phyloP scores from a whole-genome alignment of 2,113 vertebrate genomes.

The Morone saxatilis region DNA sequence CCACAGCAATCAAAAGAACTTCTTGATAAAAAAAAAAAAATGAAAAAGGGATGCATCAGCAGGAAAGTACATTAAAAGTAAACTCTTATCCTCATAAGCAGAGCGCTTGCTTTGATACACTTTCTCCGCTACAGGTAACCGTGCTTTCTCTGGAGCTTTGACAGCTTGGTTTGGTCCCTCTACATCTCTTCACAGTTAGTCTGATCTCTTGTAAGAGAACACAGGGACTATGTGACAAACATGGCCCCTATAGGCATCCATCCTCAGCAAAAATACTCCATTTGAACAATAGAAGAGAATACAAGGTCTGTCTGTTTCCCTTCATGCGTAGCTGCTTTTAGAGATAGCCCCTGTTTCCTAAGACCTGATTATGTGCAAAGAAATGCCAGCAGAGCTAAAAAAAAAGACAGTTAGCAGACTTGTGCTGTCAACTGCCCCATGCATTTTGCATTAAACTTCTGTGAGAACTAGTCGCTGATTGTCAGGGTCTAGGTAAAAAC shows the following conservation, averaged over 20 bases:
- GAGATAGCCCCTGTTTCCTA: slow-evolving; percentile 10
- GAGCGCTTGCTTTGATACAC: slow-evolving; percentile 43
- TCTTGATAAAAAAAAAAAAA: neutral
- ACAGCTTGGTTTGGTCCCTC: slow-evolving; percentile 34
- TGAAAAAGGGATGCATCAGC: neutral
- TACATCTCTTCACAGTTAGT: slow-evolving; percentile 32
- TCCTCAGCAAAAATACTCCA: slow-evolving; percentile 45
- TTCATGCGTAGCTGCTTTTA: slow-evolving; percentile 27
- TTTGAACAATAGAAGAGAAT: slow-evolving; percentile 42
- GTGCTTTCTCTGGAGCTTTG: slow-evolving; percentile 45
- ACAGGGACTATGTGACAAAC: slow-evolving; percentile 52
- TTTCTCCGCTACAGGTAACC: slow-evolving; percentile 28
- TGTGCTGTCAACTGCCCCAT: neutral
- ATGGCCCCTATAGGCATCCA: slow-evolving; percentile 27
- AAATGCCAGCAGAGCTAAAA: slow-evolving; percentile 16
- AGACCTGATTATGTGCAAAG: slow-evolving; percentile 38
- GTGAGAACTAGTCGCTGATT: slow-evolving; percentile 30
- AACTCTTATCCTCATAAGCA: slow-evolving; percentile 9
- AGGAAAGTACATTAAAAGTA: slow-evolving; percentile 30
- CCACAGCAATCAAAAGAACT: neutral
- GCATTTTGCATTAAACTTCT: slow-evolving; percentile 42
- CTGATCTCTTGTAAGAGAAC: slow-evolving; percentile 48
- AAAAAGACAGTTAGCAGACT: slow-evolving; percentile 1
- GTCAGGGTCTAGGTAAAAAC: slow-evolving; percentile 38
- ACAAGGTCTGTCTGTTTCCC: slow-evolving; percentile 11